Percentiles rank a stretch among this genome's conserved stretches.
Conservation (phyloP, 2,113 vertebrate species). For the Bujurquina vittata region DNA sequence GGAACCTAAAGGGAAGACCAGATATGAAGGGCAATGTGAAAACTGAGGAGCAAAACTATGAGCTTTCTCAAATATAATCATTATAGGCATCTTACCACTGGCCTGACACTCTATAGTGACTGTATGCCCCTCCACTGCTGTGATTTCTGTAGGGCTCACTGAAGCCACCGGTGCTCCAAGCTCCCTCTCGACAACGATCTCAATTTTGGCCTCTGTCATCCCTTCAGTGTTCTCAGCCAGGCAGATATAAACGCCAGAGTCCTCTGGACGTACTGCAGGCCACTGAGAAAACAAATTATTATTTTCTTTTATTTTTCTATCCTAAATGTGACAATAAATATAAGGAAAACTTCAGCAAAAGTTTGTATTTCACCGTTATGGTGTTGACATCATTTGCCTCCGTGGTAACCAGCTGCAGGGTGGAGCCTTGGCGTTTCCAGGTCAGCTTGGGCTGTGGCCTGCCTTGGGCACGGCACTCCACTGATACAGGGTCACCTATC, state of each 20-base stretch:
- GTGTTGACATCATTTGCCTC: constrained; percentile 78
- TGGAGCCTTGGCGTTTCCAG: constrained; percentile 86
- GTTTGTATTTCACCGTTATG: constrained; percentile 42
- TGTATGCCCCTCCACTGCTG: constrained; percentile 83
- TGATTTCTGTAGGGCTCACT: constrained; percentile 73
- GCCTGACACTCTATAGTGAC: constrained; percentile 86
- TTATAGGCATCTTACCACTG: constrained; percentile 76
- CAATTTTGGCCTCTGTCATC: constrained; percentile 81
- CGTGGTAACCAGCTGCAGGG: constrained; percentile 76
- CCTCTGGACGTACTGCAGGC: constrained; percentile 73
- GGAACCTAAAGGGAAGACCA: constrained; percentile 76
- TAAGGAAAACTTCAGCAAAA: neutral
- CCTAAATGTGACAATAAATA: neutral
- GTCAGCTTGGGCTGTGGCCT: constrained; percentile 85
- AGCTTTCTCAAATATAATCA: neutral
- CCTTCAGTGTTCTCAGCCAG: constrained; percentile 86
- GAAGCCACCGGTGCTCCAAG: constrained; percentile 75
- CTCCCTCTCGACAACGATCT: constrained; percentile 78
- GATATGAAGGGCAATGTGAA: neutral
- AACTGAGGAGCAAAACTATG: neutral
- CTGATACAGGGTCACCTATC: constrained; percentile 82
- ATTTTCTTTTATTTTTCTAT: neutral
- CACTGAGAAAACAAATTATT: constrained; percentile 77
- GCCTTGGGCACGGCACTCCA: constrained; percentile 87
- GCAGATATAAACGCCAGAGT: constrained; percentile 88